Evolutionary conservation across 2,888 invertebrate species (phyloP), one percentile per base, ranked within the genome.

Genomic region (Crepidodera aurea): DNA sequence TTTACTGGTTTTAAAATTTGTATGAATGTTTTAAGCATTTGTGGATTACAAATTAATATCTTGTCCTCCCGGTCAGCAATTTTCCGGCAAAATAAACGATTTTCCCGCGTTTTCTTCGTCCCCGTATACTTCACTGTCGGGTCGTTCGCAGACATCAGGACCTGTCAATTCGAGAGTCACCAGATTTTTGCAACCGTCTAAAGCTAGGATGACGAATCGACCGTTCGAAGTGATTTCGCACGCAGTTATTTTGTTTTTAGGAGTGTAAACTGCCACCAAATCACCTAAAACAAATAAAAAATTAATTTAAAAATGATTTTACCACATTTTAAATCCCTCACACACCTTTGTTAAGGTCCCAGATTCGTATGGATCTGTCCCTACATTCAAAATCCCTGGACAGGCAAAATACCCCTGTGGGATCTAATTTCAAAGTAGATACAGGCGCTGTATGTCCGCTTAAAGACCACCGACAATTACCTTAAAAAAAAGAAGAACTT

Each of bases 401-500:
- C 67, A 94, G 82, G 71, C 92, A 87, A 55, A 88, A 84, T 48
- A 86, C 87, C 27, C 93, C 93, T 1, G 87, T 83, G 51, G 88
- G 87, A 72, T 92, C 90, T 71, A 94, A 82, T 71, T 89, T 86
- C 65, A 94, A 84, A 66, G 85, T 83, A 53, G 91, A 89, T 0
- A 91, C 90, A 6, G 93, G 90, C 1, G 92, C 88, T 70, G 88
- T 88, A 81, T 94, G 94, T 0, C 94, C 94, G 63, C 86, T 85
- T 50, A 94, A 82, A 1, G 89, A 89, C 80, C 90, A 88, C 55
- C 91, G 86, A 75, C 92, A 92, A 79, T 92, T 91, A 22, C 92
- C 91, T 88, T 75, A 55, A 74, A 65, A 55, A 65, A 62, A 59
- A 39, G 57, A 37, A 56, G 12, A 48, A 12, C 2, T 22, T n/a